Base-by-base conservation (phyloP, 2,113 vertebrate species). In the Burhinus oedicnemus region DNA sequence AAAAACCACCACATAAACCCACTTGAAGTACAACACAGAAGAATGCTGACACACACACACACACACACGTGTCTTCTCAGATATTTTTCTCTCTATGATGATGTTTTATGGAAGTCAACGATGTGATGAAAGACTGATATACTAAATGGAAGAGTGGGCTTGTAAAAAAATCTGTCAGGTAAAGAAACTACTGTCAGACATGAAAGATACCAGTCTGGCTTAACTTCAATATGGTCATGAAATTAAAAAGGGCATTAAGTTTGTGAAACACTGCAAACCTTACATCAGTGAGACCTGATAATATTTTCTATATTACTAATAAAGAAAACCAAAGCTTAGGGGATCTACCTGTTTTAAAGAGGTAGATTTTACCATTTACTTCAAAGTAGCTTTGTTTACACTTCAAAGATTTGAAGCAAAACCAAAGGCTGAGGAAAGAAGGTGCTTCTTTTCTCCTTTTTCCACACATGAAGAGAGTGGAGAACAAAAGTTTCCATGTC, bases 371-470 rank as follows among this genome's bases (percentile, higher is more conserved):
- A 94, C 32, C 3, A 2, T 72, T 94, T 78, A 65, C 83, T 95
- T 90, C 85, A 86, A 90, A 95, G 83, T 9, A 68, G 26, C 14
- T 78, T 78, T 92, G 49, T 83, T 90, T 95, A 77, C n/a, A 74
- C 62, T 93, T 94, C 85, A 92, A 93, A 88, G 68, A 66, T 90
- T 68, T 84, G 51, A 89, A 93, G 51, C 10, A 90, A 93, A 83
- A 72, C 49, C 29, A 80, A 88, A 84, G 6, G 8, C 64, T 74
- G 21, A 81, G 49, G 49, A 93, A 92, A 87, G 18, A 76, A 86
- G 32, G 27, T 44, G 11, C n/a, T 70, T 32, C 34, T 90, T 94
- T 76, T 76, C 44, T 84, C 14, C 17, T 44, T 91, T 70, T 71
- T 78, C 45, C 22, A 23, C 42, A 69, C 51, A 90, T 34, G 54